A percentile compares a stretch with the other conserved stretches of the same genome.
phyloP scores from a whole-genome alignment of 2,888 invertebrate species.

The Xestia c-nigrum region DNA sequence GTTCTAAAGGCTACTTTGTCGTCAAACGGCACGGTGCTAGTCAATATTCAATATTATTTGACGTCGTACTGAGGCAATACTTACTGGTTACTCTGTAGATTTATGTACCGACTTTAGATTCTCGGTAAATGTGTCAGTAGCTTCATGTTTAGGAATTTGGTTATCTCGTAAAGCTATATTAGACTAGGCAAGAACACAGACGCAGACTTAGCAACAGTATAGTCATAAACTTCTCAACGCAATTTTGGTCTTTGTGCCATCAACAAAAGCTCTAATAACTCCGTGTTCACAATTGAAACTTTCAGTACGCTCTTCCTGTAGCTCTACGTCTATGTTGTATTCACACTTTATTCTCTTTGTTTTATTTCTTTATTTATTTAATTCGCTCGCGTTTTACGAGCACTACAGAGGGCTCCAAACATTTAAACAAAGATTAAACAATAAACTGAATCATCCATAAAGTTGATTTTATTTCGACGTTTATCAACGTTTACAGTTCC shows the following conservation, averaged over 20 bases:
- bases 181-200: slow-evolving; percentile 1
- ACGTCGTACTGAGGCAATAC: slow-evolving; percentile 33
- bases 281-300: slow-evolving; percentile 23
- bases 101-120: slow-evolving; percentile 34
- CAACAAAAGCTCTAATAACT: slow-evolving; percentile 15
- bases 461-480: slow-evolving; percentile 54
- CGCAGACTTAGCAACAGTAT: slow-evolving; percentile 32
- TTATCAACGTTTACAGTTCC: slow-evolving; percentile 51
- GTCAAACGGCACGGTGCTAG: slow-evolving; percentile 47
- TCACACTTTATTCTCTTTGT: slow-evolving; percentile 45
- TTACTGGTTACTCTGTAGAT: slow-evolving; percentile 16
- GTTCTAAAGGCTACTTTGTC: slow-evolving; percentile 64
- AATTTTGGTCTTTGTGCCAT: slow-evolving; percentile 27
- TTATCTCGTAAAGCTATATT: slow-evolving; percentile 27
- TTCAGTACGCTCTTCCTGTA: slow-evolving; percentile 13
- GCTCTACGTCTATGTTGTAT: slow-evolving; percentile 13
- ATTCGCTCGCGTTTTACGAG: slow-evolving; percentile 54
- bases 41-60: slow-evolving; percentile 52
- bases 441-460: slow-evolving; percentile 61
- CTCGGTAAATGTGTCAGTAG: slow-evolving; percentile 38
- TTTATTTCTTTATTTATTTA: slow-evolving; percentile 59
- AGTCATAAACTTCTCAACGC: slow-evolving; percentile 8
- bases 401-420: slow-evolving; percentile 47
- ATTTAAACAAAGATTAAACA: slow-evolving; percentile 61
- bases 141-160: slow-evolving; percentile 32